These are phyloP conservation scores for Nipponia nippon DNA, from an alignment of 2,113 vertebrate species.

Conservation along the genomic window DNA sequence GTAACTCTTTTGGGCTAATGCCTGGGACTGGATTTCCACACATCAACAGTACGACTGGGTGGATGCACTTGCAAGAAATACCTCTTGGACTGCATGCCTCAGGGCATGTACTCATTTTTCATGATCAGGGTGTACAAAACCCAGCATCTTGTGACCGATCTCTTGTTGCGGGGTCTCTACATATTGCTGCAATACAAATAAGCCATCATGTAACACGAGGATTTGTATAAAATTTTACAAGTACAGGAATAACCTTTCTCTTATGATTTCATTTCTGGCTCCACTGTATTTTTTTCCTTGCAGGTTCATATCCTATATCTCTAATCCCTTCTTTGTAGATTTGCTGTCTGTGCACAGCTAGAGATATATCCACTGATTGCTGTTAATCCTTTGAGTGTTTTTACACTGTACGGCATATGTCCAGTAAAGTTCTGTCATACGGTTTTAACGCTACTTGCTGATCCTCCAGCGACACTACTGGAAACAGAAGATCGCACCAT, in stretches of 20 bases:
- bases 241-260: neutral
- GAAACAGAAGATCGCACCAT: neutral
- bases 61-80: neutral
- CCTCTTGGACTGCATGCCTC: neutral
- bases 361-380: neutral
- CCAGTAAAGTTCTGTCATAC: neutral
- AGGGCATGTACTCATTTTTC: neutral
- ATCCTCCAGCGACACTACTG: neutral
- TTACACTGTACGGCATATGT: neutral
- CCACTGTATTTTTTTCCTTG: neutral
- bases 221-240: neutral
- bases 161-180: neutral
- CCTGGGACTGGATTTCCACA: neutral
- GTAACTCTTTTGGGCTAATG: neutral
- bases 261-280: neutral
- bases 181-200: neutral
- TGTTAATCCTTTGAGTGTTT: constrained; percentile 51
- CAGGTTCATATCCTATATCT: neutral
- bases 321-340: constrained; percentile 18
- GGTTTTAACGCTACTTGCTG: neutral
- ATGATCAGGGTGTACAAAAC: neutral
- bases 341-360: neutral
- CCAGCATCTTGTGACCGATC: neutral
- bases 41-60: neutral
- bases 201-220: neutral